Evolutionary conservation across 2,797 vertebrate species (phyloP), one percentile per base, ranked within the genome.

Genomic region (Euphonia xanthogaster): DNA sequence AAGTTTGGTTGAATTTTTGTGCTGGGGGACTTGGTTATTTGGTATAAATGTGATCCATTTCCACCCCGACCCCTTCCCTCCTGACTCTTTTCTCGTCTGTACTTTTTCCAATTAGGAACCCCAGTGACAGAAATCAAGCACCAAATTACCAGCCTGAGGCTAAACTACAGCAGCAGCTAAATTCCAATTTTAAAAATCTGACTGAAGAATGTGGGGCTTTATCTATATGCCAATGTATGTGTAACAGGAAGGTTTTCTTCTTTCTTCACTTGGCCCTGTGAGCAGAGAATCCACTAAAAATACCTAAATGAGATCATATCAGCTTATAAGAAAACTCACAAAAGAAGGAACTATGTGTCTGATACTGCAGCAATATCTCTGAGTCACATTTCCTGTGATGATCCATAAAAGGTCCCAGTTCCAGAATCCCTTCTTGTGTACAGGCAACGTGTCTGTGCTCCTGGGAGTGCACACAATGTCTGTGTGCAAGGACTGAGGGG

Each of bases 111-210:
- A 40, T 88, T 72, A 96, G 61, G 35, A 84, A 70, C 67, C 37
- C 54, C 54, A 84, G 74, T 45, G 86, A 91, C 71, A 88, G 78
- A 92, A 93, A 91, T 55, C 67, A 87, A 87, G 67, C 2, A 0
- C 54, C 82, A 93, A 88, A 96, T 94, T 78, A 83, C 77, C 45
- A 91, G 82, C 95, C 94, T 71, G 70, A 91, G 92, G 96, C 87
- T 90, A 86, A 90, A 93, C 78, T 90, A 27, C 39, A 95, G 88
- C 62, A 93, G 79, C 47, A 82, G 86, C 86, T 78, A 93, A 94
- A 94, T 87, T 94, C 86, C 89, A 94, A 78, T 96, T 96, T 93
- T 68, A 81, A 92, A 96, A 94, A 79, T 77, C 57, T 84, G 92
- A 96, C 61, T 86, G 72, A 82, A 92, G 85, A 89, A 67, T 50